These are phyloP conservation scores for Battus philenor DNA, from an alignment of 1,140 invertebrate genomes.

Conservation along the genomic window DNA sequence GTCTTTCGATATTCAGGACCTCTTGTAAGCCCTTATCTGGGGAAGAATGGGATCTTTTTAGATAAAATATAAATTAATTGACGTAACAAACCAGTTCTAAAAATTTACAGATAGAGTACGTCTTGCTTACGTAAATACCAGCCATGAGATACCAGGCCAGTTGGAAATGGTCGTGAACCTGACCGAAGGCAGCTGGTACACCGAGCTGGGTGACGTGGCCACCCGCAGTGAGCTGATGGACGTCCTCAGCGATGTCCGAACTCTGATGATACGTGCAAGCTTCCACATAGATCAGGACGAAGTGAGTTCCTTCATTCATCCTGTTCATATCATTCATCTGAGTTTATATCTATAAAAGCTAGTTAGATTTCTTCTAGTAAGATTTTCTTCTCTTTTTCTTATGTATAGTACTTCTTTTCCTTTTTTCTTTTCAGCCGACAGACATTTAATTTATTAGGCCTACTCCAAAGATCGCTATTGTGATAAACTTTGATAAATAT, in stretches of 20 bases:
- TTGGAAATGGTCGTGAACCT: slow-evolving; percentile 80
- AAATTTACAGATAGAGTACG: slow-evolving; percentile 79
- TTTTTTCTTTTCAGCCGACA: too few relatives aligned
- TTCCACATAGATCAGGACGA: slow-evolving; percentile 97
- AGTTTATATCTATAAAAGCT: too few relatives aligned
- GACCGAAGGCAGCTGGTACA: slow-evolving; percentile 85
- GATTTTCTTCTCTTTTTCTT: not conserved
- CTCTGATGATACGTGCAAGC: slow-evolving; percentile 91
- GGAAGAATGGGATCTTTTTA: too few relatives aligned
- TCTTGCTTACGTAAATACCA: slow-evolving; percentile 83
- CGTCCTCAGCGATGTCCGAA: slow-evolving; percentile 86
- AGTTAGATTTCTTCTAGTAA: too few relatives aligned
- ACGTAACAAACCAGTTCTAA: too few relatives aligned
- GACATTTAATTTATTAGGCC: too few relatives aligned
- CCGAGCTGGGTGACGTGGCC: slow-evolving; percentile 77
- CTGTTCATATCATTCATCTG: too few relatives aligned
- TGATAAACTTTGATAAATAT: too few relatives aligned
- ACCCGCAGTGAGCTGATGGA: slow-evolving; percentile 88
- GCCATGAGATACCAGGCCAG: slow-evolving; percentile 74
- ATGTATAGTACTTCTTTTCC: too few relatives aligned
- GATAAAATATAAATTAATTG: not conserved
- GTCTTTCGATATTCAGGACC: too few relatives aligned
- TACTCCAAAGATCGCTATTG: too few relatives aligned
- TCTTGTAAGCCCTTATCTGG: too few relatives aligned
- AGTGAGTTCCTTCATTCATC: slow-evolving; percentile 77